Evolutionary conservation across 2,113 vertebrate genomes (phyloP), one percentile per base, ranked within the genome.

Genomic region (Apteryx owenii): DNA sequence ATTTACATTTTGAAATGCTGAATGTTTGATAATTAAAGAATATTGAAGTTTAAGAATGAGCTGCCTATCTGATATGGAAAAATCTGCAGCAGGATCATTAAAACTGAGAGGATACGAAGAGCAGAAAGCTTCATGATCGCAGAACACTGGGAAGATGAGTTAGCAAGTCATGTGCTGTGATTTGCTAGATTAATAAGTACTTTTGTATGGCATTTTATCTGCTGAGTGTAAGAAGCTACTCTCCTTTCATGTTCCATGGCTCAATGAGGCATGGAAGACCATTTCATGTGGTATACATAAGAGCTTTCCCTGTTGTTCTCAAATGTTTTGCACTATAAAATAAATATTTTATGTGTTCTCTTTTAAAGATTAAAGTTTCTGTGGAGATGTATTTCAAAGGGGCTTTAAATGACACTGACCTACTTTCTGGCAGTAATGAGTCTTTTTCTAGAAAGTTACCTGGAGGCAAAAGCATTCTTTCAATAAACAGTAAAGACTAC

Each of bases 1-100:
- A 96, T 91, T 97, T 87, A 96, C 92, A 92, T 97, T 97, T 93
- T 91, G 89, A 94, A 93, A 81, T 10, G 93, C 93, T 98, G 97
- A 98, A 96, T 97, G 96, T 94, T 95, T 92, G 96, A 46, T 97
- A 97, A 98, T 98, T 97, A 97, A 7, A 86, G 92, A 98, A 97
- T 96, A 97, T 95, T 98, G 98, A 98, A 89, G 82, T 94, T 96
- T 69, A 81, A 97, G 98, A 97, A 97, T 86, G 96, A 97, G 95
- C 94, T 91, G 88, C 84, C 85, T 92, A 77, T 94, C 86, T 84
- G 92, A 90, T 79, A 76, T 6, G 53, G 86, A 89, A 91, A 75
- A 85, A 92, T 88, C 20, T 50, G 87, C 51, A 53, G 53, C 25
- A 17, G 54, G 36, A 87, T 95, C 93, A 73, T 96, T 81, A 92